Evolutionary conservation across 2,888 invertebrate species (phyloP), one percentile per base, ranked within the genome.

Genomic region (Epistrophe grossulariae): DNA sequence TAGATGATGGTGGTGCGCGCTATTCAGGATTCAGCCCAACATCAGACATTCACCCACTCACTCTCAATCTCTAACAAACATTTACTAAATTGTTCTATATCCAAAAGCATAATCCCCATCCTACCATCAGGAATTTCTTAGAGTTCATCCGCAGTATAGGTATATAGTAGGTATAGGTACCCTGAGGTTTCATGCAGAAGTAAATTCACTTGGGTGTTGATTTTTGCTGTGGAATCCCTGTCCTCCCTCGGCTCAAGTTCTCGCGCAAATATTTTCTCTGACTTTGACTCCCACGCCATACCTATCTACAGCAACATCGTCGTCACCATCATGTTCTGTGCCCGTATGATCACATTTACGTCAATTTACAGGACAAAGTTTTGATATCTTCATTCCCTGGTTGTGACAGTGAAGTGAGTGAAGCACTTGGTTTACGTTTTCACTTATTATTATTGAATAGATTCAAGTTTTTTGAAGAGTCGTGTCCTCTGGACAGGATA

Each of bases 311-410:
- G 35, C 57, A 31, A 15, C n/a, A n/a, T 57, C 10, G 60, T 38
- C 40, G 60, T n/a, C n/a, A n/a, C 6, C 60, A 13, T 3, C 11
- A 19, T 7, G 24, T 24, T 24, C 28, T 48, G 15, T 15, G 8
- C 59, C 70, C 52, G 66, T 83, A 59, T 64, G 66, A 74, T 74
- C 83, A 71, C 71, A 79, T 79, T 87, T 79, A 83, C 28, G 87
- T 87, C 87, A 83, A 83, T 83, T 87, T 83, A 68, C 74, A 72
- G 79, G 83, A 87, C 76, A 82, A 87, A 87, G 71, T 87, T 87
- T 66, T 87, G 83, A 83, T 83, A 83, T 76, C 87, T 76, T 79
- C 79, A 45, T 57, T 79, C 74, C 45, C 87, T 87, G 87, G 52
- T 73, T 71, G 79, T 87, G 87, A 87, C 87, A 87, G 62, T 87